A percentile compares a stretch with the other conserved stretches of the same genome.
Conservation (phyloP, 92 coral and sea anemone genomes). For the Meandrina meandrites region DNA sequence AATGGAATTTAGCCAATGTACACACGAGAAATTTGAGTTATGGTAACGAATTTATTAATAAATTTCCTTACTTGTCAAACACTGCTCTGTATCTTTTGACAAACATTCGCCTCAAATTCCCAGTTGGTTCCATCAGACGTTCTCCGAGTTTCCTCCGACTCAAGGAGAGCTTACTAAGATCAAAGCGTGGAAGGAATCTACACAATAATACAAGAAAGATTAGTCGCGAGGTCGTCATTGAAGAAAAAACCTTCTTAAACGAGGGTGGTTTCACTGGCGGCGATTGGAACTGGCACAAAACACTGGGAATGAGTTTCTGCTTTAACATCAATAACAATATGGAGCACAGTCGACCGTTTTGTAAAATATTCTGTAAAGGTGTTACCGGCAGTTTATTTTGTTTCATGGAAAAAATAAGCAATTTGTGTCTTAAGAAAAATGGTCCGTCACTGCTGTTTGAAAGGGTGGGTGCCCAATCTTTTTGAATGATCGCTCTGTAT, state of each 20-base stretch:
- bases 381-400: too few species aligned
- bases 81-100: conserved; percentile 83
- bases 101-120: conserved; percentile 72
- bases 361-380: neutral
- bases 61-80: conserved; percentile 81
- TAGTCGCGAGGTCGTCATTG: neutral
- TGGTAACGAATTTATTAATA: too few species aligned
- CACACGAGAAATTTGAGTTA: neutral
- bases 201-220: neutral
- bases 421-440: neutral
- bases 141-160: conserved; percentile 55
- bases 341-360: neutral
- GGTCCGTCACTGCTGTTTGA: neutral
- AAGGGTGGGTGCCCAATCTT: too few species aligned
- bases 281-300: neutral
- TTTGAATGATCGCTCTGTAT: neutral
- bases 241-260: neutral
- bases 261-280: neutral
- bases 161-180: conserved; percentile 58
- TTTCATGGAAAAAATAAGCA: too few species aligned
- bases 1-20: neutral
- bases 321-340: neutral
- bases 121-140: conserved; percentile 54
- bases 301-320: neutral
- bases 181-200: conserved; percentile 75